These are phyloP conservation scores for Diadophis punctatus DNA, from an alignment of 2,113 vertebrate genomes.

Conservation along the genomic window DNA sequence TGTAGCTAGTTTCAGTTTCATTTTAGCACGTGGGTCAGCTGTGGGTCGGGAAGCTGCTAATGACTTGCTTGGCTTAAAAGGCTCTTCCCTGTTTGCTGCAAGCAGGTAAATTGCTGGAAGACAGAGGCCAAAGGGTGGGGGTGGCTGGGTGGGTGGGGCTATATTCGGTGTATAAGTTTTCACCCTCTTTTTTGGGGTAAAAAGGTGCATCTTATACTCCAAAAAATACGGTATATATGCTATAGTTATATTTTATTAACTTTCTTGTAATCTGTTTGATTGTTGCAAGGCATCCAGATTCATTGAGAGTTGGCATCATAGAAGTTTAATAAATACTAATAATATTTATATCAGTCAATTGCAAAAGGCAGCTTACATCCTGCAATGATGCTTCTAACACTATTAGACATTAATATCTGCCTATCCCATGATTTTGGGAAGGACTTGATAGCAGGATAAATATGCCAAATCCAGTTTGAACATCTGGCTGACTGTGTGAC, in stretches of 20 bases:
- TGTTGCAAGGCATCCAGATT: neutral
- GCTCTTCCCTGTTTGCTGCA: too few species aligned
- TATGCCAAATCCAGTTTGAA: neutral
- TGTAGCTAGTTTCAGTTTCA: too few species aligned
- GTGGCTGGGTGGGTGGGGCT: too few species aligned
- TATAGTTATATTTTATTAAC: neutral
- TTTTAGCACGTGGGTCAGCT: too few species aligned
- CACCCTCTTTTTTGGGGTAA: too few species aligned
- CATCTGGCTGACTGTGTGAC: neutral
- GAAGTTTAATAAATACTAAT: neutral
- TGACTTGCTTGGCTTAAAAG: too few species aligned
- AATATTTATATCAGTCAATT: neutral
- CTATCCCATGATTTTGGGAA: neutral
- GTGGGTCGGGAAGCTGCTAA: too few species aligned
- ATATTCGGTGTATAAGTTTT: too few species aligned
- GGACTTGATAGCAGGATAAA: neutral
- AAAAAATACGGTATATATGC: too few species aligned
- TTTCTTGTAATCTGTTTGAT: neutral
- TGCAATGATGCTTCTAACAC: neutral
- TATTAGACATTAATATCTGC: neutral
- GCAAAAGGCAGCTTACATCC: neutral
- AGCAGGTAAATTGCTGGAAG: too few species aligned
- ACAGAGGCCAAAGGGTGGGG: too few species aligned
- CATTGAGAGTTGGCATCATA: neutral
- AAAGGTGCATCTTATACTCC: too few species aligned